Base-by-base conservation (phyloP, 2,113 vertebrate genomes). In the Vidua macroura region DNA sequence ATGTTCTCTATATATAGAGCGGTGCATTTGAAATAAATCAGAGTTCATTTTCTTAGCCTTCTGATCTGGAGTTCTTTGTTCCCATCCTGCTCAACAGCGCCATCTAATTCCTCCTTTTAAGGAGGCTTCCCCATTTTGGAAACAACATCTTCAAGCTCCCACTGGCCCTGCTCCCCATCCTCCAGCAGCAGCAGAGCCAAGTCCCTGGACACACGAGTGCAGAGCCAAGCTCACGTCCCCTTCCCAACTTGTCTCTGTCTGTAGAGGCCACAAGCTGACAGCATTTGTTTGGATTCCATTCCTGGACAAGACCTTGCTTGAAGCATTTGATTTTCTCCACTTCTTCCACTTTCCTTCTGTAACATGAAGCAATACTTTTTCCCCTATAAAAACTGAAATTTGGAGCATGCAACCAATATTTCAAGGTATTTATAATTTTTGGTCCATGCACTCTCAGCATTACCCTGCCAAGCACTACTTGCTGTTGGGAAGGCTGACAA, bases 401-500 rank as follows among this genome's bases (percentile, higher is more conserved):
- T 87, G 90, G 64, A 89, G 60, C 62, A 46, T 52, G 4, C 30
- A 78, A 87, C 44, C 77, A 93, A 95, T 90, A 92, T 97, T 96
- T 93, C 75, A 74, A 95, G 66, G 82, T 86, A 90, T 93, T 93
- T 85, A 86, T 95, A 86, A 95, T 55, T 81, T 94, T 97, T 98
- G 96, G 95, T 95, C 74, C 28, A 15, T 4, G 6, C 7, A 75
- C 41, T 73, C 68, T 91, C 60, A 90, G 68, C 13, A 73, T 89
- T 63, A 66, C 64, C 31, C 75, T 89, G 91, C 93, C 95, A 97
- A 97, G 83, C 27, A 75, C 64, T 95, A 59, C 93, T 96, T 93
- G 73, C 67, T 94, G 90, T 62, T 91, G 97, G 97, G 91, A 97
- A 89, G 49, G 58, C 67, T 90, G 88, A 97, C 96, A 97, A 96